Conservation (phyloP, 2,113 vertebrate species). For the Prietella phreatophila region DNA sequence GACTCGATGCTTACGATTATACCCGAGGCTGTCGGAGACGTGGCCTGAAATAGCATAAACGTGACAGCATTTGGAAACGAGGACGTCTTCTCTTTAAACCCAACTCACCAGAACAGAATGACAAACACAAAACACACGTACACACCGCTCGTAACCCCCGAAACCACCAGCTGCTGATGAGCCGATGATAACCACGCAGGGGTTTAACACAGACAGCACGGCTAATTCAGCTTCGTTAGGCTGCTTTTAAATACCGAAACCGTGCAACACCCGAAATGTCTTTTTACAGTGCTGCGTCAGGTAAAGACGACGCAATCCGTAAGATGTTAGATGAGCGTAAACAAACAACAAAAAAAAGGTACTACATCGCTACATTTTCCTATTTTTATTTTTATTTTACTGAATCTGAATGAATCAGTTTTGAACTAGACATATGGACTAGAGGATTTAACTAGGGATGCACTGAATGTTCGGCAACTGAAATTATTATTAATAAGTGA, state of each 20-base stretch:
- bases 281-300: not conserved
- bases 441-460: not conserved
- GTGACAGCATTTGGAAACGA: constrained; percentile 21
- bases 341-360: not conserved
- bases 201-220: not conserved
- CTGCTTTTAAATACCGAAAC: not conserved
- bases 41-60: constrained; percentile 57
- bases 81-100: not conserved
- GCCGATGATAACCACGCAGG: not conserved
- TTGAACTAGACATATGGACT: not conserved
- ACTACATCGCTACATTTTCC: not conserved
- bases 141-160: not conserved
- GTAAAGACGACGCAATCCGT: not conserved
- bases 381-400: not conserved
- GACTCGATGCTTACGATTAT: constrained; percentile 68
- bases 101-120: not conserved
- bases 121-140: not conserved
- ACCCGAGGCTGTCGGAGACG: constrained; percentile 72
- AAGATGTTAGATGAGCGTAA: not conserved
- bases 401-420: not conserved
- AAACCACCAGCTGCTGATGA: not conserved
- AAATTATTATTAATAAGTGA: too few relatives aligned
- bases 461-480: too few relatives aligned
- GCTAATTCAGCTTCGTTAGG: not conserved
- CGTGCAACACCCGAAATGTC: not conserved